Evolutionary conservation across 2,113 vertebrate genomes (phyloP).

Genomic region (Oncorhynchus keta): DNA sequence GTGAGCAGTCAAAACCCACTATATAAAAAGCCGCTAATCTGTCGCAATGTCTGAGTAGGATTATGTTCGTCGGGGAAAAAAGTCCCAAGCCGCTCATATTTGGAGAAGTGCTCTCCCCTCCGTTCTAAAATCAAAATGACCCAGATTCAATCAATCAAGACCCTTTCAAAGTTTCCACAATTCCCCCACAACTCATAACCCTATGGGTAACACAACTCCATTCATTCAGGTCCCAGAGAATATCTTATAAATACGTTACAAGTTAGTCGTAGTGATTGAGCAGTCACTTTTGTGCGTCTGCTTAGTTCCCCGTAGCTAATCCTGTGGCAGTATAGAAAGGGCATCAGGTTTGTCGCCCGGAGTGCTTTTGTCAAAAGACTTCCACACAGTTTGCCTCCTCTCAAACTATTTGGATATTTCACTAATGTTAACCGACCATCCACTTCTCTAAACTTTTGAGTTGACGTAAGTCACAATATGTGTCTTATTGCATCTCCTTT

Average conservation of each 20-base stretch:
- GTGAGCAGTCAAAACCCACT: constrained; percentile 55
- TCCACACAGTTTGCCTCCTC: constrained; percentile 3
- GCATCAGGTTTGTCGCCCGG: constrained; percentile 32
- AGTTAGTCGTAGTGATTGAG: constrained; percentile 4
- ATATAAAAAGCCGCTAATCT: constrained; percentile 64
- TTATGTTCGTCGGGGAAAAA: constrained; percentile 58
- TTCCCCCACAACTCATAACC: background rate
- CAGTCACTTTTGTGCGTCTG: constrained; percentile 20
- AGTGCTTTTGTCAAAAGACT: constrained; percentile 21
- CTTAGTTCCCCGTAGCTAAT: constrained; percentile 50
- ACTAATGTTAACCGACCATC: background rate
- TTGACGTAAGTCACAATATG: no score
- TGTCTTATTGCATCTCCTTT: constrained; percentile 12
- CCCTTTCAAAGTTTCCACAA: background rate
- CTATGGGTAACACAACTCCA: background rate
- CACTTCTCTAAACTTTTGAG: no score
- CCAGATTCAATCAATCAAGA: background rate
- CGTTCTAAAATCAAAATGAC: background rate
- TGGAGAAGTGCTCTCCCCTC: constrained; percentile 6
- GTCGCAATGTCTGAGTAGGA: constrained; percentile 57
- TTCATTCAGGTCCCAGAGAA: background rate
- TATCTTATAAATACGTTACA: background rate
- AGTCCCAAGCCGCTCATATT: constrained; percentile 35
- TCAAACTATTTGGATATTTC: background rate
- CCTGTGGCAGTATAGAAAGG: constrained; percentile 34